Evolutionary conservation across 2,888 invertebrate species (phyloP).

Genomic region (Trisateles emortualis): DNA sequence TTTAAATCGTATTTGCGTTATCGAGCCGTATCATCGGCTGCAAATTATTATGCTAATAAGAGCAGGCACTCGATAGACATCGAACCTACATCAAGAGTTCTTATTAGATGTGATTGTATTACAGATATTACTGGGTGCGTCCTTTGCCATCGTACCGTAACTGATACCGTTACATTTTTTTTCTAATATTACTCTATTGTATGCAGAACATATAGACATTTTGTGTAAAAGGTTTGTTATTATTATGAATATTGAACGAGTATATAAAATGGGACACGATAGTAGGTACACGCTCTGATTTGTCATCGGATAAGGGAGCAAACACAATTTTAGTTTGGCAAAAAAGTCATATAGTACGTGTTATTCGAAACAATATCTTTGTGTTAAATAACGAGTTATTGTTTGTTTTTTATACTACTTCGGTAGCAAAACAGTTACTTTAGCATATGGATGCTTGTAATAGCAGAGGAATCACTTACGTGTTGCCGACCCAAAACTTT

Average conservation of each 20-base stretch:
- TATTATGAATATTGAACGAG: slow-evolving; percentile 42
- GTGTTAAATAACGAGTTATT: background rate
- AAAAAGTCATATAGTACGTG: slow-evolving; percentile 1
- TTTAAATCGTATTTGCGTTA: slow-evolving; percentile 37
- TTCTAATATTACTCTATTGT: slow-evolving; percentile 28
- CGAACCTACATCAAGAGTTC: slow-evolving; percentile 69
- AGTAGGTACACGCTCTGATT: slow-evolving; percentile 12
- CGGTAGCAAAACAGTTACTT: too few relatives aligned
- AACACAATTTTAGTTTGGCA: slow-evolving; percentile 11
- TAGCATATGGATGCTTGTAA: too few relatives aligned
- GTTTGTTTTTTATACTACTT: too few relatives aligned
- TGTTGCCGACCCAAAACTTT: too few relatives aligned
- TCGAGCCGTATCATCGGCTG: slow-evolving; percentile 54
- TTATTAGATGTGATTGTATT: slow-evolving; percentile 73
- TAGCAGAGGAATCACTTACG: too few relatives aligned
- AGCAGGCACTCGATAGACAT: slow-evolving; percentile 55
- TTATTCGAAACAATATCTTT: background rate
- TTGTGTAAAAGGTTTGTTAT: slow-evolving; percentile 24
- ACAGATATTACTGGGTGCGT: slow-evolving; percentile 56
- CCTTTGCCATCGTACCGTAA: slow-evolving; percentile 2
- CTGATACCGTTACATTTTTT: slow-evolving; percentile 4
- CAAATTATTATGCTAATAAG: slow-evolving; percentile 71
- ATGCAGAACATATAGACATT: slow-evolving; percentile 26
- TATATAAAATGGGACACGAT: slow-evolving; percentile 11
- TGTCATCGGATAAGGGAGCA: slow-evolving; percentile 3